A percentile compares a stretch with the other conserved stretches of the same genome.
phyloP scores from a whole-genome alignment of 2,797 vertebrate genomes.

The Gallinago nigripennis region DNA sequence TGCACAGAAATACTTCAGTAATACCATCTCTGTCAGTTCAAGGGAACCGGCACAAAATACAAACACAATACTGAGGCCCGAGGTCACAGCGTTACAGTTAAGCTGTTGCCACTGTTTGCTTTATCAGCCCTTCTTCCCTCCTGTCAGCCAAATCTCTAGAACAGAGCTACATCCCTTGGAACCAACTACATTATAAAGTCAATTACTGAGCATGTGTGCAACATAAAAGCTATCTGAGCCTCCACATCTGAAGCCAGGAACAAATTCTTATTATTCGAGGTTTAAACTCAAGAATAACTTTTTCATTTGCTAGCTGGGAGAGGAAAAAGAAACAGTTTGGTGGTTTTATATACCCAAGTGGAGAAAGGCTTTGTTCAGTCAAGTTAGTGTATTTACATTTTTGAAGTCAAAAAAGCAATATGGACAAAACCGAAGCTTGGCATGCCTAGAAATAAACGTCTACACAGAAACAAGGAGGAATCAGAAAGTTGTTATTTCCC shows the following conservation, averaged over 20 bases:
- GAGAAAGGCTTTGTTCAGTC: not conserved
- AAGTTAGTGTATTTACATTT: not conserved
- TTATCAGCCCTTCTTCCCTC: not conserved
- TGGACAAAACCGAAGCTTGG: not conserved
- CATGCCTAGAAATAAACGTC: not conserved
- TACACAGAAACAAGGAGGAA: not conserved
- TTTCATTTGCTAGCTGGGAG: not conserved
- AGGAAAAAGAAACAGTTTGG: not conserved
- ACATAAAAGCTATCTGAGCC: not conserved
- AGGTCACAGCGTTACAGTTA: not conserved
- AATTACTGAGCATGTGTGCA: not conserved
- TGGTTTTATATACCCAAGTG: not conserved
- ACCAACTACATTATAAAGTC: not conserved
- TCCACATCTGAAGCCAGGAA: not conserved
- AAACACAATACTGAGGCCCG: not conserved
- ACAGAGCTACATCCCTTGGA: not conserved
- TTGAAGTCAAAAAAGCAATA: not conserved
- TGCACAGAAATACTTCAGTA: not conserved
- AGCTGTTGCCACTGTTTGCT: not conserved
- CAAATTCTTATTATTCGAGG: not conserved
- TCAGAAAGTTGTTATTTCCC: rapidly evolving
- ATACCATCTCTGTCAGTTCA: not conserved
- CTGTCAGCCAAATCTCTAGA: not conserved
- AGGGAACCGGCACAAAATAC: not conserved
- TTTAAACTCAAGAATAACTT: not conserved